phyloP scores from a whole-genome alignment of 2,888 invertebrate species.

The Cenopis cana region DNA sequence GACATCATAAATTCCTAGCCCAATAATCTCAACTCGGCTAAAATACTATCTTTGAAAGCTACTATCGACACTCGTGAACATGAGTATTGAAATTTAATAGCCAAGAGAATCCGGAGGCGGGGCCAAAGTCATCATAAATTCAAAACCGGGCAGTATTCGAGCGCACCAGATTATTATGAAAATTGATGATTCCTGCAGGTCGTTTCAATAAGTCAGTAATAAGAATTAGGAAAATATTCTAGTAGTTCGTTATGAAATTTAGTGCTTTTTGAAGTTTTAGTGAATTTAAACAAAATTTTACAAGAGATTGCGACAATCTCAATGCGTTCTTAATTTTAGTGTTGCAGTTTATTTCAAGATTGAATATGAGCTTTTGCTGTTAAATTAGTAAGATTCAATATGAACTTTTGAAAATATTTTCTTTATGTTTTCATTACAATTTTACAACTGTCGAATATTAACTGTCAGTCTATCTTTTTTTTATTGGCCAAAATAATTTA shows the following conservation, averaged over 20 bases:
- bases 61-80: slow-evolving; percentile 28
- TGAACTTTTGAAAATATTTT: too few relatives aligned
- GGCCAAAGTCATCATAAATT: slow-evolving; percentile 45
- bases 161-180: slow-evolving; percentile 52
- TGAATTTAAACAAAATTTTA: background rate
- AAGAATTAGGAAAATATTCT: slow-evolving; percentile 45
- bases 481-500: too few relatives aligned
- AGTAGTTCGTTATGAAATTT: slow-evolving; percentile 23
- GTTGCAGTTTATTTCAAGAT: background rate
- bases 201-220: slow-evolving; percentile 54
- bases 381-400: too few relatives aligned
- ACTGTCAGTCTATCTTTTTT: too few relatives aligned
- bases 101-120: slow-evolving; percentile 32
- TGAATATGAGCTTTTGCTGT: too few relatives aligned
- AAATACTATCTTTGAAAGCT: slow-evolving; percentile 25
- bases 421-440: too few relatives aligned
- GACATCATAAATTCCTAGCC: slow-evolving; percentile 9
- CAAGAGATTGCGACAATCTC: background rate
- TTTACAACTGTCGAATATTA: too few relatives aligned
- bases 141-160: slow-evolving; percentile 34
- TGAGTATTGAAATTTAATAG: slow-evolving; percentile 41
- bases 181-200: slow-evolving; percentile 52
- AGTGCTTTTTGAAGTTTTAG: background rate
- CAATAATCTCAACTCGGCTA: slow-evolving; percentile 1
- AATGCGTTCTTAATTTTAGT: background rate